Conservation (phyloP, 2,113 vertebrate genomes). For the Zootoca vivipara region DNA sequence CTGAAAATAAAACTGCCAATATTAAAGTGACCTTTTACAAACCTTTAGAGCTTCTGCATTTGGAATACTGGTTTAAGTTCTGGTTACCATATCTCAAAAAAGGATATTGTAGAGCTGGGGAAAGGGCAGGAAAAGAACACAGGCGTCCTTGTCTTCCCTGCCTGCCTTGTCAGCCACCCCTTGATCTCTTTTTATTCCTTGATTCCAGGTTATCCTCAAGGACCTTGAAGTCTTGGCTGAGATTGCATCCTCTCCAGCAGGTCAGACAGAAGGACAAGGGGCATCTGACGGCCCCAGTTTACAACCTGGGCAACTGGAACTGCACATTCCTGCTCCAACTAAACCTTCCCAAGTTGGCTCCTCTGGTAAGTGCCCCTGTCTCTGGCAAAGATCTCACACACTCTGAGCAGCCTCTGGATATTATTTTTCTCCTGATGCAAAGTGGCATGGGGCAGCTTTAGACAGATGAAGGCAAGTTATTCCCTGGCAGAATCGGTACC, state of each 20-base stretch:
- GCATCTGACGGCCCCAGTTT: conserved; percentile 71
- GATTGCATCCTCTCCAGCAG: conserved; percentile 96
- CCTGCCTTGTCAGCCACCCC: accelerated
- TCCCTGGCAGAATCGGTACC: accelerated
- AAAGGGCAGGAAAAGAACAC: neutral
- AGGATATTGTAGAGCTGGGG: too few species aligned
- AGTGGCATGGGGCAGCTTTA: neutral
- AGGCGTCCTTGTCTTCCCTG: accelerated
- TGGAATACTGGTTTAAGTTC: too few species aligned
- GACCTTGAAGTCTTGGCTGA: conserved; percentile 96
- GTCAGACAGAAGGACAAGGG: conserved; percentile 82
- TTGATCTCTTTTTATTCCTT: neutral
- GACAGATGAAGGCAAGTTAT: neutral
- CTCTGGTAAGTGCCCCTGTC: conserved; percentile 64
- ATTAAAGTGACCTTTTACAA: too few species aligned
- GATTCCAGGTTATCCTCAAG: conserved; percentile 90
- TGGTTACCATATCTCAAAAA: too few species aligned
- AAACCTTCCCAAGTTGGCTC: conserved; percentile 71
- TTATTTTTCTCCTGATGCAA: accelerated
- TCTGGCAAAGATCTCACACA: too few species aligned
- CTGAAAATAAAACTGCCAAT: too few species aligned
- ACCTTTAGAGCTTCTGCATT: too few species aligned
- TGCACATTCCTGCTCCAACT: conserved; percentile 77
- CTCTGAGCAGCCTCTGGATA: neutral
- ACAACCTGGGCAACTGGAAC: conserved; percentile 72